These are phyloP conservation scores for Romanogobio albipinnatus DNA, from an alignment of 2,113 vertebrate species.

Conservation along the genomic window DNA sequence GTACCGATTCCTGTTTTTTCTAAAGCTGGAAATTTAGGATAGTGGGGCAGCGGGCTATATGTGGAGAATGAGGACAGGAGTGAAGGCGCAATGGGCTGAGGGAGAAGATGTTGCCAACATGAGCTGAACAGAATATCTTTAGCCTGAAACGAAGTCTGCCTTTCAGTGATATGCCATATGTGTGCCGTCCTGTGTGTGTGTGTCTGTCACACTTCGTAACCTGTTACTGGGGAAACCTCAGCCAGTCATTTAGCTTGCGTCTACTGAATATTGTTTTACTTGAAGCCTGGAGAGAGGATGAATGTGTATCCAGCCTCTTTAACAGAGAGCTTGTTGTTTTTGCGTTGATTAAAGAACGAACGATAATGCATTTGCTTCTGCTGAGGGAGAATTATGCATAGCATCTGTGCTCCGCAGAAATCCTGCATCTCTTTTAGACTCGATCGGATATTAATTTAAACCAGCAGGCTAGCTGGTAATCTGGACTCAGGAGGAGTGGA, in stretches of 20 bases:
- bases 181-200: conserved; percentile 28
- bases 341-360: conserved; percentile 28
- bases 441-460: background rate
- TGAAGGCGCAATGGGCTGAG: conserved; percentile 16
- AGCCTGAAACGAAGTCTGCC: conserved; percentile 57
- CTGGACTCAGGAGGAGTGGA: background rate
- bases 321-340: conserved; percentile 7
- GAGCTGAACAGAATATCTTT: conserved; percentile 55
- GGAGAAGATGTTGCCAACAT: conserved; percentile 52
- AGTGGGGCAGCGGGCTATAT: conserved; percentile 66
- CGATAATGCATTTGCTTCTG: conserved; percentile 27
- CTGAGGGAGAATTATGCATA: conserved; percentile 23
- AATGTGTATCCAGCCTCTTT: background rate
- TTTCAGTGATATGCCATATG: conserved; percentile 52
- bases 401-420: conserved; percentile 30
- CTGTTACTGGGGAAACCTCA: conserved; percentile 69
- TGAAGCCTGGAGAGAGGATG: background rate
- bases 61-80: conserved; percentile 35
- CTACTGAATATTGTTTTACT: conserved; percentile 12
- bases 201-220: conserved; percentile 39
- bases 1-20: background rate
- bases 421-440: background rate
- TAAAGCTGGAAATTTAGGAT: conserved; percentile 67
- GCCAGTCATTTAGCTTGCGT: conserved; percentile 32
- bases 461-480: conserved; percentile 21